These are phyloP conservation scores for Coelopa frigida DNA, from an alignment of 1,140 invertebrate genomes.

Conservation along the genomic window DNA sequence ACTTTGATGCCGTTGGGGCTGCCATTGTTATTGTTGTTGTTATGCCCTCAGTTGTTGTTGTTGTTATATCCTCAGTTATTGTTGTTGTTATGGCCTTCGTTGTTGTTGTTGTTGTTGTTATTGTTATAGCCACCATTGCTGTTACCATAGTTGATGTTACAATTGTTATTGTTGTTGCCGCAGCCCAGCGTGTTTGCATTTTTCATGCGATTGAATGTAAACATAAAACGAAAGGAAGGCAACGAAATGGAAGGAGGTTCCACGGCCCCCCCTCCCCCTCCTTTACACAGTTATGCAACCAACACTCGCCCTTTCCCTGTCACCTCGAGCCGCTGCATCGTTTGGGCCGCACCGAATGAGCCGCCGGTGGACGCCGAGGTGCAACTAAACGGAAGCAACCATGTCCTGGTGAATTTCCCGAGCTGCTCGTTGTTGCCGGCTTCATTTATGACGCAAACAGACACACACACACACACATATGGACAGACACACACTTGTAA, in stretches of 20 bases:
- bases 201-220: slow-evolving; percentile 11
- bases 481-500: too few relatives aligned
- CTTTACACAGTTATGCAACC: too few relatives aligned
- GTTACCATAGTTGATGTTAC: slow-evolving; percentile 6
- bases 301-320: not conserved
- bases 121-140: too few relatives aligned
- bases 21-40: too few relatives aligned
- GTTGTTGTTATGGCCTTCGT: too few relatives aligned
- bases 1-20: too few relatives aligned
- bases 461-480: too few relatives aligned
- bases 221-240: not conserved
- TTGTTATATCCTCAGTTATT: too few relatives aligned
- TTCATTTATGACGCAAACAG: slow-evolving; percentile 9
- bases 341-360: too few relatives aligned
- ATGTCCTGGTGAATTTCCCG: slow-evolving; percentile 12
- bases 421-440: slow-evolving; percentile 6
- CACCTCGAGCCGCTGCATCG: not conserved
- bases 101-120: too few relatives aligned
- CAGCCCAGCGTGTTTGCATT: slow-evolving; percentile 3
- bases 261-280: too few relatives aligned
- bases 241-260: not conserved
- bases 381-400: slow-evolving; percentile 10
- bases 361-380: slow-evolving; percentile 5
- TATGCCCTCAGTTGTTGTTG: too few relatives aligned
- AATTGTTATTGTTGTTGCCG: slow-evolving; percentile 1